These are phyloP conservation scores for Egretta garzetta DNA, from an alignment of 2,113 vertebrate species.

Conservation along the genomic window DNA sequence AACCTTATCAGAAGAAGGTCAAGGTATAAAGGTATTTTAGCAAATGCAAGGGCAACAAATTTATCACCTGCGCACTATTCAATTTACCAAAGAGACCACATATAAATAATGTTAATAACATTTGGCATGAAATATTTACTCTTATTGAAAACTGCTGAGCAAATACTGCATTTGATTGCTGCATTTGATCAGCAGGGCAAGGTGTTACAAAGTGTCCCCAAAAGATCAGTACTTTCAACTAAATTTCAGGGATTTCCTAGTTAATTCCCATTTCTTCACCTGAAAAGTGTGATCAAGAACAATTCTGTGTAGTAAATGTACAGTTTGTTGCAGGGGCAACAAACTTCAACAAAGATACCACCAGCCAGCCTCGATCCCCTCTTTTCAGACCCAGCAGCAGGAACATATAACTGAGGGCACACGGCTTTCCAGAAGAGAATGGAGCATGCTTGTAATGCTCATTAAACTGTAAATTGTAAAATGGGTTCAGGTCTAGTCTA, in stretches of 20 bases:
- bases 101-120: neutral
- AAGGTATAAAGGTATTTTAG: neutral
- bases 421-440: neutral
- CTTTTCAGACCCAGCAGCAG: neutral
- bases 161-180: neutral
- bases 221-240: neutral
- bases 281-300: neutral
- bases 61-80: neutral
- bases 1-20: neutral
- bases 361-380: fast-evolving
- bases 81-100: neutral
- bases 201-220: neutral
- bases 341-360: neutral
- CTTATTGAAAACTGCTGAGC: neutral
- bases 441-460: neutral
- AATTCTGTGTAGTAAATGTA: neutral
- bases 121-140: neutral
- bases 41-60: neutral
- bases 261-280: neutral
- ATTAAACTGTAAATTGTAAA: neutral
- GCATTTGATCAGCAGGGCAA: neutral
- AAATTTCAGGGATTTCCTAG: neutral
- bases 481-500: neutral
- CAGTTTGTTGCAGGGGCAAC: neutral
- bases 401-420: neutral